Conservation (phyloP, 2,888 invertebrate genomes). For the Drosophila prostipennis region DNA sequence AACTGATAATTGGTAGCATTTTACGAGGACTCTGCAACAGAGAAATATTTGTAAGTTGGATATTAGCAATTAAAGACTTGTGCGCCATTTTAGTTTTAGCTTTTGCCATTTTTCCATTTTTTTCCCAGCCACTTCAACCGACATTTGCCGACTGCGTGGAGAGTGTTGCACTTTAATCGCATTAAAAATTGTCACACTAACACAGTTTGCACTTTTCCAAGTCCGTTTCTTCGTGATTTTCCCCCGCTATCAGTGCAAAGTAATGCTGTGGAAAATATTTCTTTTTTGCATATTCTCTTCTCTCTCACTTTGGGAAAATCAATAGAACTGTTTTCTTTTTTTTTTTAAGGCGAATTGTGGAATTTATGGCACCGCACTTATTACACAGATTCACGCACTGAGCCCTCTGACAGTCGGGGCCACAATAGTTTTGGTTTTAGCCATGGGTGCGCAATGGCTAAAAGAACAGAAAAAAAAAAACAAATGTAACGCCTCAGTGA, state of each 20-base stretch:
- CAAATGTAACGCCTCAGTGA: conserved; percentile 62
- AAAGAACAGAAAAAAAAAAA: neutral
- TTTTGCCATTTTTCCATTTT: conserved; percentile 16
- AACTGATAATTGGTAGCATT: conserved; percentile 40
- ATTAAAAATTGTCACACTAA: conserved; percentile 70
- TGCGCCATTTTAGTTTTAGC: conserved; percentile 25
- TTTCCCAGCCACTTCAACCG: conserved; percentile 20
- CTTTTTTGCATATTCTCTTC: conserved; percentile 32
- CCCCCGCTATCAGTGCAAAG: conserved; percentile 49
- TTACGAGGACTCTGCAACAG: conserved; percentile 16
- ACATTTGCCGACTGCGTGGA: conserved; percentile 33
- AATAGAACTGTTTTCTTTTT: conserved; percentile 44
- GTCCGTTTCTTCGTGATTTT: conserved; percentile 26
- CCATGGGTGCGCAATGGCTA: neutral
- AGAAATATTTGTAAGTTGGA: conserved; percentile 17
- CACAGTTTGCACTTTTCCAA: conserved; percentile 56
- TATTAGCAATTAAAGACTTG: conserved; percentile 14
- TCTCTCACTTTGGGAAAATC: conserved; percentile 60
- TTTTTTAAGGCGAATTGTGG: conserved; percentile 9
- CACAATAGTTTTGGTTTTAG: conserved; percentile 29
- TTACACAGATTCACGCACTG: conserved; percentile 32
- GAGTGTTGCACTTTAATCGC: conserved; percentile 80
- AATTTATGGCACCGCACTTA: conserved; percentile 6
- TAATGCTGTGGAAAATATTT: conserved; percentile 59
- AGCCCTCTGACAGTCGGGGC: conserved; percentile 19